Evolutionary conservation across 2,113 vertebrate species (phyloP).

Genomic region (Caracal caracal): DNA sequence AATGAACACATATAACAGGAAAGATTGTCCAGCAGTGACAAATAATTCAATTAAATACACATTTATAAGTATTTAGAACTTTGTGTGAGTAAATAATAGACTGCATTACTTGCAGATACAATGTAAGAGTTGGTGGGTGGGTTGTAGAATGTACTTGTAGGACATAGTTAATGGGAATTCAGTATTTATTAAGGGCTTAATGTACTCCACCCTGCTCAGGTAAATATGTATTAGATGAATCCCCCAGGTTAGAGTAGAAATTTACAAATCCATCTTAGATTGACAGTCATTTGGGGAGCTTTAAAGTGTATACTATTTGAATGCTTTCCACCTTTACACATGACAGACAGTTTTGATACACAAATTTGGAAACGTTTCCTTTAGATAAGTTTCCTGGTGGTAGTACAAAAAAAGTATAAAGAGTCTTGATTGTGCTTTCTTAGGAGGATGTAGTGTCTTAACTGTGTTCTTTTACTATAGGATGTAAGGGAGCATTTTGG

Average conservation of each 20-base stretch:
- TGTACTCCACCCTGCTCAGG: neutral
- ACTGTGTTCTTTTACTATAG: neutral
- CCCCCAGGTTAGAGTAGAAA: neutral
- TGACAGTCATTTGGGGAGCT: neutral
- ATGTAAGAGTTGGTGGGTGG: neutral
- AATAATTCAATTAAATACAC: neutral
- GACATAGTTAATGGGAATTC: neutral
- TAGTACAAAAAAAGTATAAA: neutral
- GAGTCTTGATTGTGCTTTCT: neutral
- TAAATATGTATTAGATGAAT: neutral
- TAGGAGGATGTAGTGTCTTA: neutral
- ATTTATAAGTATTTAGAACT: neutral
- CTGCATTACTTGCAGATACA: neutral
- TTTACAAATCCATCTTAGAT: neutral
- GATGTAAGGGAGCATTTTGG: neutral
- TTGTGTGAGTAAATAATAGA: neutral
- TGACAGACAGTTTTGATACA: neutral
- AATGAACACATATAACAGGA: neutral
- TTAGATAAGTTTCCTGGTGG: neutral
- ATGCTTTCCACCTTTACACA: neutral
- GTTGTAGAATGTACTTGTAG: neutral
- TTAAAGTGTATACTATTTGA: neutral
- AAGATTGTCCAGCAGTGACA: neutral
- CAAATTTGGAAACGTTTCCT: neutral
- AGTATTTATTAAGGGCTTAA: neutral